These are phyloP conservation scores for Bellardia pandia DNA, from an alignment of 2,888 invertebrate species.

Conservation along the genomic window DNA sequence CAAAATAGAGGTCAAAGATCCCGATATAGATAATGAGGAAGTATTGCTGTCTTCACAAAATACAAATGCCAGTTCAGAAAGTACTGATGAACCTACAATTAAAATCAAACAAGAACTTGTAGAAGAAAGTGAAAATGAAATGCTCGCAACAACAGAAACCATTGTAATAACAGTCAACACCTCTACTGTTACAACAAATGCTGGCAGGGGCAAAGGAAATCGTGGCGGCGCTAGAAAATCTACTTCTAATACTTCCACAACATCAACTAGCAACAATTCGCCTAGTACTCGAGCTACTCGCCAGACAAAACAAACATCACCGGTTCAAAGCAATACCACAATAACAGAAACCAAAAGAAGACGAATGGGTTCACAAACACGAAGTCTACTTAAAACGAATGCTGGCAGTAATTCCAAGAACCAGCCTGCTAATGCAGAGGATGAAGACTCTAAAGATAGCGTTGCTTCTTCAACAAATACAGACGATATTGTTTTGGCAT, in stretches of 20 bases:
- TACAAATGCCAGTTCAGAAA: conserved; percentile 59
- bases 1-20: conserved; percentile 77
- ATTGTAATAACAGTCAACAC: conserved; percentile 66
- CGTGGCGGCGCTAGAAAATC: conserved; percentile 73
- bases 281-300: conserved; percentile 79
- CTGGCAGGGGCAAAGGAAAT: conserved; percentile 76
- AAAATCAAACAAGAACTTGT: conserved; percentile 80
- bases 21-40: conserved; percentile 64
- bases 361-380: conserved; percentile 72
- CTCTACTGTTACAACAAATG: conserved; percentile 57
- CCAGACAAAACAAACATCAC: conserved; percentile 77
- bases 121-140: conserved; percentile 74
- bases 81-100: conserved; percentile 63
- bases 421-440: conserved; percentile 65
- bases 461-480: conserved; percentile 79
- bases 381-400: conserved; percentile 67
- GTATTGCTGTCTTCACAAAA: conserved; percentile 59
- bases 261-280: conserved; percentile 65
- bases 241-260: conserved; percentile 71
- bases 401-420: conserved; percentile 38
- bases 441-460: conserved; percentile 82
- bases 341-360: conserved; percentile 72
- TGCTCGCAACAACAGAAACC: conserved; percentile 44
- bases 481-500: conserved; percentile 79
- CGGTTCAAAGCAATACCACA: conserved; percentile 70